Conservation (phyloP, 2,113 vertebrate species). For the Saguinus imperator region DNA sequence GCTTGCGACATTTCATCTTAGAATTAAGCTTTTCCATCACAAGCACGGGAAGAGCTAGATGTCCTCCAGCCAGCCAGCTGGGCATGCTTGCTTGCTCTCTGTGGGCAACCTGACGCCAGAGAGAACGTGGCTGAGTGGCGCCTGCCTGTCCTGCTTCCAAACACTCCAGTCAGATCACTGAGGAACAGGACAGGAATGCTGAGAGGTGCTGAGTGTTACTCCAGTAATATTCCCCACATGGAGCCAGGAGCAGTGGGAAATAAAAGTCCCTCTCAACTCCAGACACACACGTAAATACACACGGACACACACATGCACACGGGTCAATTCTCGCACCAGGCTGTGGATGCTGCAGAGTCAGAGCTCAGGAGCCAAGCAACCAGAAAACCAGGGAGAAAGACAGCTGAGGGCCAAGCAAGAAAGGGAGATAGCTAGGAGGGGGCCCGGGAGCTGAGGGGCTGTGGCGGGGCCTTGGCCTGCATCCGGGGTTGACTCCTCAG, state of each 20-base stretch:
- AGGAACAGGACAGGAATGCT: neutral
- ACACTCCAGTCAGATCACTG: neutral
- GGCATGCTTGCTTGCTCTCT: neutral
- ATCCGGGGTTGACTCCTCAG: neutral
- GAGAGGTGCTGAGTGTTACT: neutral
- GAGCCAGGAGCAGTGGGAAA: neutral
- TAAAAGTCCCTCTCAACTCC: neutral
- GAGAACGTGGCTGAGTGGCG: neutral
- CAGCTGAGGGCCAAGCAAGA: neutral
- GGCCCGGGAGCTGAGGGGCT: neutral
- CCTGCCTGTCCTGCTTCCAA: neutral
- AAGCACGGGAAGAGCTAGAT: neutral
- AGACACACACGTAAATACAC: neutral
- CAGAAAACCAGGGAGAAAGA: neutral
- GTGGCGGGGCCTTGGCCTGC: neutral
- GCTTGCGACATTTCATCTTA: neutral
- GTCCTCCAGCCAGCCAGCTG: neutral
- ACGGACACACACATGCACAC: fast-evolving
- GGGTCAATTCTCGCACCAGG: neutral
- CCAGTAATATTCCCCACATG: too few relatives aligned
- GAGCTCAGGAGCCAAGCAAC: neutral
- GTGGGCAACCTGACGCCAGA: neutral
- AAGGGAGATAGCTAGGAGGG: neutral
- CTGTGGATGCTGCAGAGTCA: neutral
- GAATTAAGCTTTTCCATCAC: neutral